Conservation (phyloP, 2,113 vertebrate genomes). For the Syrrhaptes paradoxus region DNA sequence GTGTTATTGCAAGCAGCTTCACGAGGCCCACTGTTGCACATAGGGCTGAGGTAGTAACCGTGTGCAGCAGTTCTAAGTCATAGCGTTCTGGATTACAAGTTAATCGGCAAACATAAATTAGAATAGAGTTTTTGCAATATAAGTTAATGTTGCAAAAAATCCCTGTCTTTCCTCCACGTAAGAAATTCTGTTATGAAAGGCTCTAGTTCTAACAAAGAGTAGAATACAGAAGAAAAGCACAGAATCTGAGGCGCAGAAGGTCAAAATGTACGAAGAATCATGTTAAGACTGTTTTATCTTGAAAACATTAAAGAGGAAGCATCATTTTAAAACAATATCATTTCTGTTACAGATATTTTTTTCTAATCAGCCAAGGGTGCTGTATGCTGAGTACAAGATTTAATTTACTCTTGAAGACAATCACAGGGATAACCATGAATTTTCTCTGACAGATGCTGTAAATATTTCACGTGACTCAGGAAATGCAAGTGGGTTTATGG, state of each 20-base stretch:
- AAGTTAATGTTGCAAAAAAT: not conserved
- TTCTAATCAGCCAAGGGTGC: not conserved
- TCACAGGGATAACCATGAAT: not conserved
- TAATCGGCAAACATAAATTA: not conserved
- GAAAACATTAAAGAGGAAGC: not conserved
- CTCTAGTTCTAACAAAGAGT: not conserved
- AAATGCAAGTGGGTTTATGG: not conserved
- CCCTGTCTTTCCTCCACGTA: rapidly evolving
- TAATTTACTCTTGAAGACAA: not conserved
- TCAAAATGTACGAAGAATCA: not conserved
- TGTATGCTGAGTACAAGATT: not conserved
- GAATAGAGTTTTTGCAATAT: not conserved
- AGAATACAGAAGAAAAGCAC: rapidly evolving
- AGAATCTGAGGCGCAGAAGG: not conserved
- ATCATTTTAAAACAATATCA: not conserved
- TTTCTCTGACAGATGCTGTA: not conserved
- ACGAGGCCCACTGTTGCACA: not conserved
- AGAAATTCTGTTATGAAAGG: not conserved
- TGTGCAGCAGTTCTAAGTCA: not conserved
- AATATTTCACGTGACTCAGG: not conserved
- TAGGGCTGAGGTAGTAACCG: not conserved
- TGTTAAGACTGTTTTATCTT: not conserved
- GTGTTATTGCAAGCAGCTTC: not conserved
- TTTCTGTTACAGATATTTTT: not conserved
- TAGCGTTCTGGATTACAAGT: not conserved